These are phyloP conservation scores for Ectropis crepuscularia DNA, from an alignment of 2,888 invertebrate species.

Conservation along the genomic window DNA sequence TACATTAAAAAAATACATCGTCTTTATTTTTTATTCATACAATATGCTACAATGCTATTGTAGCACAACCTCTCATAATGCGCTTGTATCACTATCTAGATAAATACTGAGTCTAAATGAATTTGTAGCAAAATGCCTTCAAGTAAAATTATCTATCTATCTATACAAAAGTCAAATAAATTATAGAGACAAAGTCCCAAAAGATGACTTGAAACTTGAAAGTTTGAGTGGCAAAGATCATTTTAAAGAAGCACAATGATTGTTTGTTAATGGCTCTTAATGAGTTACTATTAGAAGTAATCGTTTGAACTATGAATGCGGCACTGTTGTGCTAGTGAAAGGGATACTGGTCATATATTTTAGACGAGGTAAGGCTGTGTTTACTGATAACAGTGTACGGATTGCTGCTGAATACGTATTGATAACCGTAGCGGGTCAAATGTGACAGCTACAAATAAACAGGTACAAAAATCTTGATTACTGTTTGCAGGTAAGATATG, in stretches of 20 bases:
- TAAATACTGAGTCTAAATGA: neutral
- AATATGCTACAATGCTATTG: too few relatives aligned
- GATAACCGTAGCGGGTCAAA: too few relatives aligned
- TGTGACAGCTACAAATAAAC: too few relatives aligned
- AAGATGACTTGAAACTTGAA: constrained; percentile 24
- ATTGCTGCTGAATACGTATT: too few relatives aligned
- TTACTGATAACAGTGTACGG: constrained; percentile 13
- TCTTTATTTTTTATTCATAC: too few relatives aligned
- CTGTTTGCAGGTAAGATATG: too few relatives aligned
- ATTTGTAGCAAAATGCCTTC: neutral
- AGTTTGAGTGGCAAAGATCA: constrained; percentile 34
- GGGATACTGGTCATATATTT: constrained; percentile 81
- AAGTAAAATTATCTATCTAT: too few relatives aligned
- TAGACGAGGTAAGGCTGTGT: constrained; percentile 64
- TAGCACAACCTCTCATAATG: too few relatives aligned
- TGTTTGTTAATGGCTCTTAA: constrained; percentile 45
- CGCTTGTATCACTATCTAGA: neutral
- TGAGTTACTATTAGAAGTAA: constrained; percentile 46
- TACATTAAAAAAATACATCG: constrained; percentile 11
- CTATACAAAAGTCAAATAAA: neutral
- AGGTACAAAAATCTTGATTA: too few relatives aligned
- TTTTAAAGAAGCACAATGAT: constrained; percentile 43
- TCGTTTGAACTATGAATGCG: constrained; percentile 62
- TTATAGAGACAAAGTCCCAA: constrained; percentile 26
- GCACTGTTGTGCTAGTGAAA: constrained; percentile 76